Evolutionary conservation across 1,140 invertebrate genomes (phyloP).

Genomic region (Solenopsis fugax): DNA sequence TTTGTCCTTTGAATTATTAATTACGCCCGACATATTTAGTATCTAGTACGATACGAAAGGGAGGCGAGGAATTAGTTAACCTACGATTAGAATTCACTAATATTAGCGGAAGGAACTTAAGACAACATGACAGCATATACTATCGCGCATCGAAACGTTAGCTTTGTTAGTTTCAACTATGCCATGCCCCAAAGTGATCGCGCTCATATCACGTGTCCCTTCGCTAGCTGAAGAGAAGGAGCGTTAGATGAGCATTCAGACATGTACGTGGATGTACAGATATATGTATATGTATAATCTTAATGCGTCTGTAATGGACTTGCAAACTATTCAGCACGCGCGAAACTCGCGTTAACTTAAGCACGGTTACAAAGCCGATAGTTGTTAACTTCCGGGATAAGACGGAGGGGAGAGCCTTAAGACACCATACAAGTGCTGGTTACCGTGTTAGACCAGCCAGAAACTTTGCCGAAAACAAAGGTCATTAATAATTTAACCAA

Average conservation of each 20-base stretch:
- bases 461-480: conserved; percentile 61
- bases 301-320: conserved; percentile 74
- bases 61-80: conserved; percentile 3
- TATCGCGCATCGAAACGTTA: conserved; percentile 43
- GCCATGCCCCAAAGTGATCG: conserved; percentile 33
- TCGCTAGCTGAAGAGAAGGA: conserved; percentile 12
- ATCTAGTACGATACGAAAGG: neutral
- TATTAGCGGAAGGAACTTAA: conserved; percentile 7
- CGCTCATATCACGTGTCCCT: conserved; percentile 14
- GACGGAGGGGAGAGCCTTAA: conserved; percentile 50
- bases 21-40: neutral
- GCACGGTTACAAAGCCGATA: conserved; percentile 63
- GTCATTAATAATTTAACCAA: conserved; percentile 57
- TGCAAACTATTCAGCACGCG: conserved; percentile 73
- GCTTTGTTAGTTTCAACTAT: conserved; percentile 47
- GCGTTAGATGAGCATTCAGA: conserved; percentile 50
- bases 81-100: conserved; percentile 27
- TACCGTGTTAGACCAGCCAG: conserved; percentile 61
- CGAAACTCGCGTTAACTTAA: conserved; percentile 71
- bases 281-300: conserved; percentile 62
- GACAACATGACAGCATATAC: conserved; percentile 1
- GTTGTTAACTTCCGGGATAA: conserved; percentile 57
- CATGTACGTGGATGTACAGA: conserved; percentile 22
- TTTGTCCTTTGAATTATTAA: neutral
- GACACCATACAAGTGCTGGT: conserved; percentile 67